Evolutionary conservation across 2,797 vertebrate genomes (phyloP).

Genomic region (Aldrovandia affinis): DNA sequence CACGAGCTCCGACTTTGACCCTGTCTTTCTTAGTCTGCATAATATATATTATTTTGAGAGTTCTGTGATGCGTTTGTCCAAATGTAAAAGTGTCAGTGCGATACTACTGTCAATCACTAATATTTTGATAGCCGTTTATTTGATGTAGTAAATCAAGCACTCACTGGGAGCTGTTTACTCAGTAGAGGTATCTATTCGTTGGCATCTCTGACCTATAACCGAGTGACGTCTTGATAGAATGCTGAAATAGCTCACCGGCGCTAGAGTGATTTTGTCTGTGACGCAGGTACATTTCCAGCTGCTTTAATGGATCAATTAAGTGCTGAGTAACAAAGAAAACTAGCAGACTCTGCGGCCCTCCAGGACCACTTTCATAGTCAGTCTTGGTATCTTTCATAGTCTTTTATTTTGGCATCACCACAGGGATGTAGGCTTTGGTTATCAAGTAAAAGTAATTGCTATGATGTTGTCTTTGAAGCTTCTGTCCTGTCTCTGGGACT

Average conservation of each 20-base stretch:
- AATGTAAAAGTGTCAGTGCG: not conserved
- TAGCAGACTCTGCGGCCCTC: constrained; percentile 83
- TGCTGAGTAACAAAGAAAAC: constrained; percentile 75
- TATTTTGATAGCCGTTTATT: not conserved
- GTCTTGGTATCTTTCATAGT: constrained; percentile 68
- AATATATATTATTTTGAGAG: not conserved
- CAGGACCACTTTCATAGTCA: constrained; percentile 59
- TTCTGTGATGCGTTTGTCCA: not conserved
- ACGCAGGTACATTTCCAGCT: constrained; percentile 79
- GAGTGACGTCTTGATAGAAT: not conserved
- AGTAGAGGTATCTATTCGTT: not conserved
- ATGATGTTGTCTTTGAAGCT: not conserved
- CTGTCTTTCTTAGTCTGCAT: not conserved
- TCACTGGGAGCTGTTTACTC: not conserved
- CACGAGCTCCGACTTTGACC: not conserved
- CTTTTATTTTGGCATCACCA: not conserved
- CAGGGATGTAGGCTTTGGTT: not conserved
- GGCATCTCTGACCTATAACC: not conserved
- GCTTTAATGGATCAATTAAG: constrained; percentile 65
- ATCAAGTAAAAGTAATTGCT: not conserved
- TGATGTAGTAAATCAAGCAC: not conserved
- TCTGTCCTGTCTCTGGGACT: not conserved
- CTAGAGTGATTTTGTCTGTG: constrained; percentile 76
- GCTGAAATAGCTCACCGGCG: constrained; percentile 47
- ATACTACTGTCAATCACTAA: not conserved